phyloP scores from a whole-genome alignment of 2,797 vertebrate species.

The Hybognathus amarus region DNA sequence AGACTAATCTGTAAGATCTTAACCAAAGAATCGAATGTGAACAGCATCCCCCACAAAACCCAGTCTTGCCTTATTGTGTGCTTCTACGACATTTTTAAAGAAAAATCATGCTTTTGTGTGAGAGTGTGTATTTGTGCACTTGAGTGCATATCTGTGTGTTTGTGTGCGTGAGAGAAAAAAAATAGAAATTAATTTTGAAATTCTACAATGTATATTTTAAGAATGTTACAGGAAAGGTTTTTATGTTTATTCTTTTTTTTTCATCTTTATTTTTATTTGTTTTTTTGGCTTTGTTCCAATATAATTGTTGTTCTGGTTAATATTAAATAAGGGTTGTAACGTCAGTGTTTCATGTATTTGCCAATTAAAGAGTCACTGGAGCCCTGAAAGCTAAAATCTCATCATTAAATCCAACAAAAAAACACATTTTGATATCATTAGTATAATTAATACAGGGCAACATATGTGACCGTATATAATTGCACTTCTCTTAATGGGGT shows the following conservation, averaged over 20 bases:
- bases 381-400: not conserved
- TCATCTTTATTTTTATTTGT: slow-evolving; percentile 4
- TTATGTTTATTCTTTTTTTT: slow-evolving; percentile 31
- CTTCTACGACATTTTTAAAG: slow-evolving; percentile 16
- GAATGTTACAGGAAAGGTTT: slow-evolving; percentile 28
- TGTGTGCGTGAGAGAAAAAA: not conserved
- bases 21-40: slow-evolving; percentile 47
- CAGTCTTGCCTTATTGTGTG: slow-evolving; percentile 10
- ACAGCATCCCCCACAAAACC: slow-evolving; percentile 17
- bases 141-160: not conserved
- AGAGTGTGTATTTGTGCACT: not conserved
- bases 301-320: slow-evolving; percentile 53
- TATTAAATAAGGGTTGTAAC: slow-evolving; percentile 57
- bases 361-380: slow-evolving; percentile 54
- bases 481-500: not conserved
- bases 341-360: slow-evolving; percentile 57
- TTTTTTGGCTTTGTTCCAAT: slow-evolving; percentile 46
- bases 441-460: not conserved
- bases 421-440: too few species aligned
- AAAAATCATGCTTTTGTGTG: slow-evolving; percentile 5
- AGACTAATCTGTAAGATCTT: slow-evolving; percentile 11
- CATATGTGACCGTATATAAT: not conserved
- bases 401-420: not conserved
- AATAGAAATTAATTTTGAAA: not conserved
- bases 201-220: slow-evolving; percentile 38